phyloP scores from a whole-genome alignment of 2,888 invertebrate species.

The Hipparchia sbordonii region DNA sequence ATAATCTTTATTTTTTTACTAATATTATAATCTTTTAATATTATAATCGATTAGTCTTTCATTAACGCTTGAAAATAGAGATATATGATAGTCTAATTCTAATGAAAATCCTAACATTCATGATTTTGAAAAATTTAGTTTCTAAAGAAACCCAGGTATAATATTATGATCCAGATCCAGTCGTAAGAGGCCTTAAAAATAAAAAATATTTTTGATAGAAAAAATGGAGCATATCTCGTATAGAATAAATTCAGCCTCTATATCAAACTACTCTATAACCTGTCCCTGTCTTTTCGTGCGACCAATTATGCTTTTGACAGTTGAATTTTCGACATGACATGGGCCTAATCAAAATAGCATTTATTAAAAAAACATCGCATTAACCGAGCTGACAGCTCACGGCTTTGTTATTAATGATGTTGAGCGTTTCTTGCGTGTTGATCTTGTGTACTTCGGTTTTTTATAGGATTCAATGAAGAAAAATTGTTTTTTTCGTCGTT shows the following conservation, averaged over 20 bases:
- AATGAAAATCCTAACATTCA: too few species aligned
- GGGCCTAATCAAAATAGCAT: constrained; percentile 85
- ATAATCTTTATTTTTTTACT: background rate
- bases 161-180: too few species aligned
- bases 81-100: too few species aligned
- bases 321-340: constrained; percentile 83
- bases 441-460: constrained; percentile 49
- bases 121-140: too few species aligned
- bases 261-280: constrained; percentile 60
- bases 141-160: background rate
- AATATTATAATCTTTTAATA: background rate
- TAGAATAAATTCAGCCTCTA: constrained; percentile 46
- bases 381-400: constrained; percentile 80
- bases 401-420: constrained; percentile 78
- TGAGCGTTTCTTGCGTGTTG: constrained; percentile 57
- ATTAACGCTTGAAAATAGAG: background rate
- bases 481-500: constrained; percentile 69
- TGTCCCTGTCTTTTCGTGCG: constrained; percentile 68
- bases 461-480: constrained; percentile 65
- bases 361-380: constrained; percentile 79
- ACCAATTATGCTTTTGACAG: constrained; percentile 84
- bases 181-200: background rate
- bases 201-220: background rate
- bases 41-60: background rate
- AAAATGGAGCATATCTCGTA: background rate